Base-by-base conservation (phyloP, 2,888 invertebrate genomes). In the Serripes groenlandicus region DNA sequence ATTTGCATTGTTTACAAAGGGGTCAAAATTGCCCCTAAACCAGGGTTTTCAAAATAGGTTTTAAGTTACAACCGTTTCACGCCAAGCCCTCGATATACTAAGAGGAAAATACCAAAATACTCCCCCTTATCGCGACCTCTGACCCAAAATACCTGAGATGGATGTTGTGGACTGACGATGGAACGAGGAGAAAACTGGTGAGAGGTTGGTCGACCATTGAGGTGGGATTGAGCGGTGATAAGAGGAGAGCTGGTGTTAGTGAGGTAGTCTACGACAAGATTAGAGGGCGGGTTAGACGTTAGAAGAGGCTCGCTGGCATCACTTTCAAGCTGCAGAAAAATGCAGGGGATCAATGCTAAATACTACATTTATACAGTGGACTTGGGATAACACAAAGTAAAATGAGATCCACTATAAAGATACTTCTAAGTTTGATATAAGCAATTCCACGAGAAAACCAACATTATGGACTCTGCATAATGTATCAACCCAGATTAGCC, bases 81-180 rank as follows among this genome's bases (percentile, higher is more conserved):
- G n/a, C n/a, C n/a, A n/a, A n/a, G n/a, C n/a, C n/a, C n/a, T n/a
- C n/a, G n/a, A n/a, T n/a, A n/a, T n/a, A n/a, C n/a, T n/a, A n/a
- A n/a, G n/a, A n/a, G n/a, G n/a, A n/a, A n/a, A n/a, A n/a, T n/a
- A n/a, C n/a, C n/a, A n/a, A n/a, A n/a, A n/a, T n/a, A n/a, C n/a
- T n/a, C n/a, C n/a, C n/a, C n/a, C n/a, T n/a, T n/a, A n/a, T n/a
- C n/a, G n/a, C n/a, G n/a, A n/a, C n/a, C n/a, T n/a, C n/a, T n/a
- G n/a, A n/a, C n/a, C 23, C 56, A 56, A 15, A 62, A 15, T 75
- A 85, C 85, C 85, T 81, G 85, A 66, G 85, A 81, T 2, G 85
- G 85, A 58, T 85, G 85, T 49, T 85, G 85, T 4, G 85, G 85
- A 34, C 69, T 75, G 54, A 72, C 77, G 9, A 85, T 81, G 26